These are phyloP conservation scores for Pipistrellus pipistrellus DNA, from an alignment of 2,797 vertebrate genomes.

Conservation along the genomic window DNA sequence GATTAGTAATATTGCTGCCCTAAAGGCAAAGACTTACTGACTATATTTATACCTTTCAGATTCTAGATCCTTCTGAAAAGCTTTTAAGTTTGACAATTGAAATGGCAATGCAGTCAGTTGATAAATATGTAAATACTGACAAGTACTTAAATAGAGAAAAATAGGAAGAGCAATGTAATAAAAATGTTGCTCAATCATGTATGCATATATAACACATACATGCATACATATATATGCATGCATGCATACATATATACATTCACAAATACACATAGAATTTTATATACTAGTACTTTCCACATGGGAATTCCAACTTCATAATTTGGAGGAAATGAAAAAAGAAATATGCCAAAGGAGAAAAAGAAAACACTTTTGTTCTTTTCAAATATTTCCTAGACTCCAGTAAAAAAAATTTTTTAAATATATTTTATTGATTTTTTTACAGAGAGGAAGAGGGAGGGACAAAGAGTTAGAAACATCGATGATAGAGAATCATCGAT, in stretches of 20 bases:
- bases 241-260: background rate
- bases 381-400: slow-evolving; percentile 29
- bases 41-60: background rate
- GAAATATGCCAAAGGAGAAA: background rate
- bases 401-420: background rate
- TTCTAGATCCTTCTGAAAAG: slow-evolving; percentile 6
- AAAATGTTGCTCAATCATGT: slow-evolving; percentile 25
- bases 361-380: background rate
- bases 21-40: slow-evolving; percentile 39
- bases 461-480: no score
- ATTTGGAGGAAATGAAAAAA: slow-evolving; percentile 10
- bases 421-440: no score
- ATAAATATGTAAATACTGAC: slow-evolving; percentile 8
- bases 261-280: background rate
- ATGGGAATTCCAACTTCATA: slow-evolving; percentile 18
- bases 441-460: no score
- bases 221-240: background rate
- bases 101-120: background rate
- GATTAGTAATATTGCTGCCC: background rate
- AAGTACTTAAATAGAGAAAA: slow-evolving; percentile 1
- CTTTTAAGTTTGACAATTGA: background rate
- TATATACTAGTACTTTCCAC: background rate
- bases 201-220: background rate
- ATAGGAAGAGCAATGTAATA: slow-evolving; percentile 38
- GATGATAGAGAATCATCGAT: no score